Evolutionary conservation across 2,797 vertebrate genomes (phyloP).

Genomic region (Sebastes hubbsi): DNA sequence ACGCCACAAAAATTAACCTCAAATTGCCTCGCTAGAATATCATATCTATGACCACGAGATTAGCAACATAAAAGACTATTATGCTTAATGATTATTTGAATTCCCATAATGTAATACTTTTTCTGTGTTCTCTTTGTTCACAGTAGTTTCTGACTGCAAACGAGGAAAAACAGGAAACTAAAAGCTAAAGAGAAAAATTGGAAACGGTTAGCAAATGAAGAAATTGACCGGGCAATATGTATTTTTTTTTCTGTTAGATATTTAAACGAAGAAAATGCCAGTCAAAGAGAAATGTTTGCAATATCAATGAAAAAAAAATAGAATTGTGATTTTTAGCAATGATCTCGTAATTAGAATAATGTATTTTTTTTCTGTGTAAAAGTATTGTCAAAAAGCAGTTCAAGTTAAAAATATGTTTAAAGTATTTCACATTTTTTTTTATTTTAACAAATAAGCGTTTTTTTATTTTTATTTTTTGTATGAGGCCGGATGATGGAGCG

Average conservation of each 20-base stretch:
- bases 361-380: background rate
- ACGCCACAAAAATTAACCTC: background rate
- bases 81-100: background rate
- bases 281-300: background rate
- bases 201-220: background rate
- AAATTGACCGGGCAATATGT: background rate
- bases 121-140: background rate
- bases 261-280: background rate
- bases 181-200: background rate
- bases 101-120: background rate
- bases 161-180: background rate
- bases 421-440: background rate
- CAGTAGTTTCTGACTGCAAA: background rate
- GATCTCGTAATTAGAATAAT: background rate
- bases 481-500: too few species aligned
- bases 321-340: background rate
- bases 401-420: background rate
- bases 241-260: background rate
- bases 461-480: background rate
- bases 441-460: background rate
- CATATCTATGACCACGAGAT: background rate
- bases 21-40: background rate
- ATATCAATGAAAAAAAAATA: background rate
- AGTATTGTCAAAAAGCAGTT: background rate
- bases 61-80: background rate